These are phyloP conservation scores for Eupithecia vulgata DNA, from an alignment of 2,888 invertebrate genomes.

Conservation along the genomic window DNA sequence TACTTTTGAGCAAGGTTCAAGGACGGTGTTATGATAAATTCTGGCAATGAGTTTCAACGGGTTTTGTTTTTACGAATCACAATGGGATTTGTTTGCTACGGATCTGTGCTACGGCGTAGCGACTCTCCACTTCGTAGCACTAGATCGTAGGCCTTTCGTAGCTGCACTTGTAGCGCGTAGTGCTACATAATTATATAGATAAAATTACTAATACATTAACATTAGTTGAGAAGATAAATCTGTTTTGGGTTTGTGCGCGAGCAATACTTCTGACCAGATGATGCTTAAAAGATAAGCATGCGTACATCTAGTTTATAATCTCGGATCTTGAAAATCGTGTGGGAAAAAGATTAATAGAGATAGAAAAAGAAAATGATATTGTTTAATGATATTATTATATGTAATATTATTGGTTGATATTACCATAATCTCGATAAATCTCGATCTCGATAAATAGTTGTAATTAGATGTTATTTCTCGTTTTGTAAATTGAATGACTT, in stretches of 20 bases:
- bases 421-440: too few relatives aligned
- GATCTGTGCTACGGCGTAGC: slow-evolving; percentile 2
- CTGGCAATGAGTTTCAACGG: not conserved
- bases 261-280: too few relatives aligned
- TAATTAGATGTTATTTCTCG: too few relatives aligned
- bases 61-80: not conserved
- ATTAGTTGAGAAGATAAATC: not conserved
- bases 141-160: not conserved
- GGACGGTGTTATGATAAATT: not conserved
- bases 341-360: not conserved
- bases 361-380: too few relatives aligned
- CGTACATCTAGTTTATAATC: too few relatives aligned
- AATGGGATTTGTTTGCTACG: not conserved
- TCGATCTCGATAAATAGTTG: too few relatives aligned
- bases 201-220: not conserved
- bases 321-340: not conserved
- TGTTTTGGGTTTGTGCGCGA: too few relatives aligned
- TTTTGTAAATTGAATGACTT: too few relatives aligned
- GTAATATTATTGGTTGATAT: too few relatives aligned
- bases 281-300: too few relatives aligned
- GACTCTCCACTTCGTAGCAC: not conserved
- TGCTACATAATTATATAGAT: too few relatives aligned
- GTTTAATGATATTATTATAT: too few relatives aligned
- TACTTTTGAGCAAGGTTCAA: not conserved
- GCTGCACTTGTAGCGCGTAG: not conserved